Evolutionary conservation across 2,797 vertebrate genomes (phyloP), one percentile per base, ranked within the genome.

Genomic region (Phrynocephalus vlangalii): DNA sequence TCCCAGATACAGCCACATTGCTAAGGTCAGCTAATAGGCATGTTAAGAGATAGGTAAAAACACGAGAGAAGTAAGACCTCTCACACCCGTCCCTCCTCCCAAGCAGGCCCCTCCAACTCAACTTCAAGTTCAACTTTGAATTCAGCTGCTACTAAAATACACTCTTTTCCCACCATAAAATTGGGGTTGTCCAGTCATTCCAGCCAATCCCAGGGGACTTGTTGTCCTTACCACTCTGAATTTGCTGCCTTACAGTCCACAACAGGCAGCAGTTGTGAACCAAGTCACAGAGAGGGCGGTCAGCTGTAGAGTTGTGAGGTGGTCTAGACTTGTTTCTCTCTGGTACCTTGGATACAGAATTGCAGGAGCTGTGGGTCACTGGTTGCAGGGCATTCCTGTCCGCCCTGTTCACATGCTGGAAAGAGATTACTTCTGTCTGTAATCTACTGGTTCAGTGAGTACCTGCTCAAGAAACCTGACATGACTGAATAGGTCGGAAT

Each of bases 351-450:
- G 73, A 56, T 44, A 48, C 5, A 83, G 33, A 68, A 50, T 8
- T 38, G 15, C 44, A 79, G 18, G 20, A 33, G 67, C 10, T 18
- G 30, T 1, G 50, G 76, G 24, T 63, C 22, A 68, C 18, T 24
- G 5, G 72, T 48, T 87, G 44, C 73, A 67, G 44, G 75, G 30
- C 44, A 63, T n/a, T 80, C 56, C 67, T 66, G 70, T 60, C n/a
- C 6, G 70, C 30, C 52, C 70, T 75, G 77, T 80, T 72, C 67
- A 28, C 20, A 15, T 63, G 68, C 82, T 67, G 70, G 9, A 22
- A 28, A 88, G 10, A 71, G 68, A 33, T 88, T 18, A 68, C 75
- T 80, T 84, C 68, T 66, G 68, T 26, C 68, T 78, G 68, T 52
- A 18, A 71, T 72, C 28, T 66, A 4, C 52, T 50, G 77, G 73